phyloP scores from a whole-genome alignment of 2,888 invertebrate genomes.

The Elegia similella region DNA sequence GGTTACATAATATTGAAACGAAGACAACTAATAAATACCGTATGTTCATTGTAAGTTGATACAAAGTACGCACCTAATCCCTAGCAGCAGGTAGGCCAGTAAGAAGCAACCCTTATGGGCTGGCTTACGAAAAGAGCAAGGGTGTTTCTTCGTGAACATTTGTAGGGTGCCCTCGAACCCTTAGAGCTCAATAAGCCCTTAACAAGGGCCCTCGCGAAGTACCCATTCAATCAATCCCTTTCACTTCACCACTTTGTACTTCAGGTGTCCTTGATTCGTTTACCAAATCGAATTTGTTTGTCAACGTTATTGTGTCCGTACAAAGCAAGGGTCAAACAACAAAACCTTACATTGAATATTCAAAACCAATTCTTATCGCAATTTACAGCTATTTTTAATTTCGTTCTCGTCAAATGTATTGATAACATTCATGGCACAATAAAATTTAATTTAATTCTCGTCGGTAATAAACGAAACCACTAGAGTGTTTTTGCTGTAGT shows the following conservation, averaged over 20 bases:
- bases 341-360: slow-evolving; percentile 51
- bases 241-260: slow-evolving; percentile 57
- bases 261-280: slow-evolving; percentile 75
- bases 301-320: slow-evolving; percentile 58
- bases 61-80: slow-evolving; percentile 2
- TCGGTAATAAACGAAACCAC: slow-evolving; percentile 28
- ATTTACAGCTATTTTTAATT: slow-evolving; percentile 58
- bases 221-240: slow-evolving; percentile 64
- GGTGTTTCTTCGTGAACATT: slow-evolving; percentile 57
- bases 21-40: background rate
- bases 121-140: slow-evolving; percentile 74
- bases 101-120: slow-evolving; percentile 54
- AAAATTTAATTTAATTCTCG: slow-evolving; percentile 49
- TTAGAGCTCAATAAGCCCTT: slow-evolving; percentile 71
- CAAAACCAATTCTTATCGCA: slow-evolving; percentile 60
- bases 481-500: slow-evolving; percentile 20
- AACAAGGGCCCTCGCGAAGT: slow-evolving; percentile 66
- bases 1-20: too few relatives aligned
- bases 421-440: slow-evolving; percentile 60
- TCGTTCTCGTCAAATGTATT: slow-evolving; percentile 46
- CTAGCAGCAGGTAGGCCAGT: slow-evolving; percentile 50
- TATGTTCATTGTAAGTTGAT: background rate
- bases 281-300: slow-evolving; percentile 69
- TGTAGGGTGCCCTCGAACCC: slow-evolving; percentile 56
- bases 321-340: slow-evolving; percentile 62